Evolutionary conservation across 2,113 vertebrate genomes (phyloP).

Genomic region (Cathartes aura): DNA sequence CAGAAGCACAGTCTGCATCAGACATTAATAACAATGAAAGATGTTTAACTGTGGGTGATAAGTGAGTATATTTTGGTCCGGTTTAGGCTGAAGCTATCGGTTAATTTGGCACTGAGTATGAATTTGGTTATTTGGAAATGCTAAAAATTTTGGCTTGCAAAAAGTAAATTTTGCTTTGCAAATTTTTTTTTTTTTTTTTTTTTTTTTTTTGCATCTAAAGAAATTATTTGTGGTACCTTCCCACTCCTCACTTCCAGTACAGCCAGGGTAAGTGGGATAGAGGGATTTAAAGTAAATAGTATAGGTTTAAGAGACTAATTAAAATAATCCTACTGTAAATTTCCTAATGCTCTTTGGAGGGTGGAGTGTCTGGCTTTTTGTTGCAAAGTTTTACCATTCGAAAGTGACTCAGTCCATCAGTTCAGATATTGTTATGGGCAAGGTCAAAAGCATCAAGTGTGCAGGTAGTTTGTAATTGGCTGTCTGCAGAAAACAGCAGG

Average conservation of each 20-base stretch:
- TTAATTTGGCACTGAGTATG: not conserved
- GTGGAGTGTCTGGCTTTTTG: not conserved
- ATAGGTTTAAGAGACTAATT: not conserved
- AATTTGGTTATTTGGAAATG: not conserved
- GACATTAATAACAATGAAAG: not conserved
- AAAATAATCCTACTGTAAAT: not conserved
- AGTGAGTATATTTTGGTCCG: not conserved
- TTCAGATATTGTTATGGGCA: not conserved
- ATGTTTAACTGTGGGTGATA: not conserved
- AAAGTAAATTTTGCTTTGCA: not conserved
- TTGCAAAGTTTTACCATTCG: not conserved
- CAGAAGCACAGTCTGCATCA: not conserved
- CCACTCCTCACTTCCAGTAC: not conserved
- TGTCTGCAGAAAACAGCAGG: not conserved
- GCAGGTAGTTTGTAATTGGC: slow-evolving; percentile 6
- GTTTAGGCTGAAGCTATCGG: not conserved
- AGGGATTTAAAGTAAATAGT: not conserved
- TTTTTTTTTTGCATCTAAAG: not conserved
- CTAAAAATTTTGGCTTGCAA: not conserved
- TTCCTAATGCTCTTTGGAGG: not conserved
- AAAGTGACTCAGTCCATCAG: not conserved
- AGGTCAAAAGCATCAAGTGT: slow-evolving; percentile 2
- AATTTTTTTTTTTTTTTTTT: not conserved
- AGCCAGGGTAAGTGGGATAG: not conserved
- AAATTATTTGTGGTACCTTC: not conserved